These are phyloP conservation scores for Bombus cullumanus DNA, from an alignment of 1,140 invertebrate species.

Conservation along the genomic window DNA sequence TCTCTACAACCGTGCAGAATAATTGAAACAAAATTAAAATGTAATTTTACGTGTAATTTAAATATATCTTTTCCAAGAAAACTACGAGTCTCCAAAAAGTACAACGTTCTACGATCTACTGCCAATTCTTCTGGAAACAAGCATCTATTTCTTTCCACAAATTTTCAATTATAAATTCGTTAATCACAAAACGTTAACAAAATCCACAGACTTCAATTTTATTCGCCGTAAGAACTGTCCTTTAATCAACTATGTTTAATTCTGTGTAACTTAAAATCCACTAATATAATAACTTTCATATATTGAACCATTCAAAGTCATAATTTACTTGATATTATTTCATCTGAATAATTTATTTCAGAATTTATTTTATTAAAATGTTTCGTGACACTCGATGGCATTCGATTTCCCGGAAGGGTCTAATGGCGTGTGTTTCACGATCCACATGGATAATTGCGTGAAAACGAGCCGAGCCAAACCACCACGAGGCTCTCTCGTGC, in stretches of 20 bases:
- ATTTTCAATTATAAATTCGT: neutral
- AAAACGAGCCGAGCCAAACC: conserved; percentile 63
- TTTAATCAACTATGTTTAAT: neutral
- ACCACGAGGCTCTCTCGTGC: conserved; percentile 67
- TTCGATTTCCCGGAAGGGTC: neutral
- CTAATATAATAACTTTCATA: neutral
- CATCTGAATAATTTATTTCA: neutral
- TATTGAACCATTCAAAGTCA: neutral
- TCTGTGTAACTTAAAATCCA: neutral
- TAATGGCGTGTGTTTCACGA: neutral
- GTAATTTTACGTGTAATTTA: neutral
- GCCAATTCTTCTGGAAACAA: neutral
- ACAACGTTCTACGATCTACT: neutral
- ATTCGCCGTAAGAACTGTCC: neutral
- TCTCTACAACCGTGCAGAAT: no score
- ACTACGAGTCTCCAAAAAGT: neutral
- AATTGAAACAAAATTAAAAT: no score
- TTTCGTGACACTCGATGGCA: neutral
- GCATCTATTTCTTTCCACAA: neutral
- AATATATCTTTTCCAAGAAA: neutral
- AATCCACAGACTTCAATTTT: neutral
- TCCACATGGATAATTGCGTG: conserved; percentile 25
- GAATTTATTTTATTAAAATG: no score
- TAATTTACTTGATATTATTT: neutral
- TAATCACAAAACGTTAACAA: neutral